These are phyloP conservation scores for Muntiacus muntjak DNA, from an alignment of 2,113 vertebrate genomes.

Conservation along the genomic window DNA sequence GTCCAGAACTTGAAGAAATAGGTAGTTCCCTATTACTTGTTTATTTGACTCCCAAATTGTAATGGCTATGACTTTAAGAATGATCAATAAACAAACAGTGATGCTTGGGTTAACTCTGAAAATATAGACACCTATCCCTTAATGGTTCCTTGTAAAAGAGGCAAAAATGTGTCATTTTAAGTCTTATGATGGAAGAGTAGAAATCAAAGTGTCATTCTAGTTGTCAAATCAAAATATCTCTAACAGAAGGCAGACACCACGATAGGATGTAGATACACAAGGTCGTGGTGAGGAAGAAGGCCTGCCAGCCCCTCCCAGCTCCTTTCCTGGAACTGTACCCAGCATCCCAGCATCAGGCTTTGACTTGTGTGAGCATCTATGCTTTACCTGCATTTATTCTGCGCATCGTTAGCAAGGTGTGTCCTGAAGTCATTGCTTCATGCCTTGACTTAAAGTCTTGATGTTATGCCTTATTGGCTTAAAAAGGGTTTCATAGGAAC, in stretches of 20 bases:
- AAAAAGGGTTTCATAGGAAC: neutral
- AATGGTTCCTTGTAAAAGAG: neutral
- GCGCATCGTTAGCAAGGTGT: neutral
- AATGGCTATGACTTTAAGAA: neutral
- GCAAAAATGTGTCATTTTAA: neutral
- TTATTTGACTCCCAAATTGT: neutral
- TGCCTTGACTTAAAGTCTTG: neutral
- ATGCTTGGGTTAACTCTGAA: neutral
- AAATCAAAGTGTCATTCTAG: neutral
- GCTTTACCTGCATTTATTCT: neutral
- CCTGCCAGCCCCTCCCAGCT: neutral
- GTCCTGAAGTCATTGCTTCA: neutral
- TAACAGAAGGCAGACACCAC: rapidly evolving
- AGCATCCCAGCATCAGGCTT: neutral
- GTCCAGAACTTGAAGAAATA: neutral
- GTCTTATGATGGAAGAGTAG: neutral
- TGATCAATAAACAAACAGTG: neutral
- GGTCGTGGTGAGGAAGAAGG: neutral
- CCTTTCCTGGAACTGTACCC: neutral
- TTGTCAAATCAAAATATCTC: neutral
- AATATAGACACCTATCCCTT: neutral
- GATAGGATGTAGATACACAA: rapidly evolving
- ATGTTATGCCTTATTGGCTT: neutral
- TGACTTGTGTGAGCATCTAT: neutral
- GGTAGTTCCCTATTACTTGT: neutral